Evolutionary conservation across 2,888 invertebrate species (phyloP).

Genomic region (Malacosoma neustria): DNA sequence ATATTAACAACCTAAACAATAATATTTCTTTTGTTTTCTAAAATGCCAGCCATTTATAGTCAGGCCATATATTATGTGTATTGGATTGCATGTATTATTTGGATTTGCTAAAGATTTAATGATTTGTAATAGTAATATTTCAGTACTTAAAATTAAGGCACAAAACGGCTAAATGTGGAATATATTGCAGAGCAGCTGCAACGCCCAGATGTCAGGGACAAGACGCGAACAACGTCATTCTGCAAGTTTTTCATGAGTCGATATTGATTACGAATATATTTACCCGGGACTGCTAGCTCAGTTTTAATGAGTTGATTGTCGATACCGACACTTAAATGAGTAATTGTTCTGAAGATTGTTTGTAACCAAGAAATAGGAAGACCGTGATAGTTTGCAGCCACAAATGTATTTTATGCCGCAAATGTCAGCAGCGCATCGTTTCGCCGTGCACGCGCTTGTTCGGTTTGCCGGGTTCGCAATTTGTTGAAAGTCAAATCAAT

Average conservation of each 20-base stretch:
- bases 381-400: slow-evolving; percentile 15
- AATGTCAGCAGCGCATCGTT: slow-evolving; percentile 41
- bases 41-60: too few species aligned
- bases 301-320: too few species aligned
- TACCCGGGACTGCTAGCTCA: too few species aligned
- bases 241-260: background rate
- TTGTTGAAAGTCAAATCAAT: slow-evolving; percentile 69
- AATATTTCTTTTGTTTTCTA: too few species aligned
- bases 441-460: slow-evolving; percentile 22
- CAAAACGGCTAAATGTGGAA: too few species aligned
- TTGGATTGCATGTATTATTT: too few species aligned
- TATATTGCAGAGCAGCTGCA: background rate
- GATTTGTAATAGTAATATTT: too few species aligned
- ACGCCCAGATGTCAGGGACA: background rate
- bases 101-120: too few species aligned
- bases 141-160: too few species aligned
- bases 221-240: background rate
- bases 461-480: slow-evolving; percentile 35
- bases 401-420: slow-evolving; percentile 44
- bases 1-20: too few species aligned
- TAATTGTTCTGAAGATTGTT: background rate
- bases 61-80: too few species aligned
- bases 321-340: background rate
- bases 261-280: too few species aligned
- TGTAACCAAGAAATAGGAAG: slow-evolving; percentile 23